phyloP scores from a whole-genome alignment of 2,888 invertebrate species.

The Mantis religiosa region DNA sequence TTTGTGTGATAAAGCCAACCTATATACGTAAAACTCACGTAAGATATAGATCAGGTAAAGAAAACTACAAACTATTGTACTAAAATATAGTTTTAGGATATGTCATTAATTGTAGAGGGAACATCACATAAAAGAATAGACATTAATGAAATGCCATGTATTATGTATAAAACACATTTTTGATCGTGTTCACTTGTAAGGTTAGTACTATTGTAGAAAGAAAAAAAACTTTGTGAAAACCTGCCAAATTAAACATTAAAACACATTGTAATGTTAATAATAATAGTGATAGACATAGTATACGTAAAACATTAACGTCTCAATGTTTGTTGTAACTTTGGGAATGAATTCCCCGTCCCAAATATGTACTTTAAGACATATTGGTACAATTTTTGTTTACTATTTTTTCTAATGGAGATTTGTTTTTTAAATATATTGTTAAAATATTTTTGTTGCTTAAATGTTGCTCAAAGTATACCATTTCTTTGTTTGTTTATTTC shows the following conservation, averaged over 20 bases:
- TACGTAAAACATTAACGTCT: slow-evolving; percentile 10
- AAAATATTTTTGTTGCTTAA: slow-evolving; percentile 11
- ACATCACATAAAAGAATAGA: background rate
- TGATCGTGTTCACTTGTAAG: background rate
- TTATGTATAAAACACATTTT: background rate
- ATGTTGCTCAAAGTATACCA: slow-evolving; percentile 22
- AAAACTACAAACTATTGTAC: background rate
- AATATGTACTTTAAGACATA: slow-evolving; percentile 3
- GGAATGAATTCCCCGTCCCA: background rate
- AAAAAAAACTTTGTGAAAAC: background rate
- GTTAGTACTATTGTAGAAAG: background rate
- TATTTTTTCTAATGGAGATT: slow-evolving; percentile 19
- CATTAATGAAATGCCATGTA: background rate
- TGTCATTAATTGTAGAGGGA: background rate
- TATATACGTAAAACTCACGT: slow-evolving; percentile 8
- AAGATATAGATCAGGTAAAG: background rate
- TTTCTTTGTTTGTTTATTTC: background rate
- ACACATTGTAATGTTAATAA: slow-evolving; percentile 9
- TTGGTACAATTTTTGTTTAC: slow-evolving; percentile 7
- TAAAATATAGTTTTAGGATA: background rate
- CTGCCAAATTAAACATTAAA: slow-evolving; percentile 6
- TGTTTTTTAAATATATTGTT: slow-evolving; percentile 20
- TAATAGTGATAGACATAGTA: slow-evolving; percentile 16
- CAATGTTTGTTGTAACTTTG: slow-evolving; percentile 9
- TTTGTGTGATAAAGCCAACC: slow-evolving; percentile 10